phyloP scores from a whole-genome alignment of 2,797 vertebrate species.

The Notolepis coatsorum region DNA sequence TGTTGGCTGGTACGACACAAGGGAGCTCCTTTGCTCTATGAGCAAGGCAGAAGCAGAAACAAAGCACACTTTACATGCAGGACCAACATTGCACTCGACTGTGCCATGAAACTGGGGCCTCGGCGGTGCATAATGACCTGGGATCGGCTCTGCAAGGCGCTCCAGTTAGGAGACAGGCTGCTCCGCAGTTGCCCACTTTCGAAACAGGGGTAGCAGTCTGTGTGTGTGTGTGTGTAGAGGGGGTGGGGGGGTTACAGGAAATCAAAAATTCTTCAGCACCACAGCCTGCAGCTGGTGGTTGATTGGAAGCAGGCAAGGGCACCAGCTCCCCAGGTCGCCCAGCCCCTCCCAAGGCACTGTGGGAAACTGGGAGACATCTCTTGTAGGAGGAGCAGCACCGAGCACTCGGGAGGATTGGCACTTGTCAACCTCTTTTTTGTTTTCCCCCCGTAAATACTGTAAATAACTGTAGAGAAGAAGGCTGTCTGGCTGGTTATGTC shows the following conservation, averaged over 20 bases:
- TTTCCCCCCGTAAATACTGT: constrained; percentile 28
- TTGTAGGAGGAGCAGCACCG: background rate
- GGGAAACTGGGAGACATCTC: constrained; percentile 56
- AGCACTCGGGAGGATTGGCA: background rate
- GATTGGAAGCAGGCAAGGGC: constrained; percentile 81
- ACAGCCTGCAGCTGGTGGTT: constrained; percentile 76
- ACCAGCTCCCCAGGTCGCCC: constrained; percentile 66
- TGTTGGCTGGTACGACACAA: too few relatives aligned
- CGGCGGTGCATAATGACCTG: constrained; percentile 34
- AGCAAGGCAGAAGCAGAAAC: constrained; percentile 45
- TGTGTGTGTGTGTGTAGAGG: constrained; percentile 12
- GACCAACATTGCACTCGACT: constrained; percentile 51
- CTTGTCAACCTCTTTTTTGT: constrained; percentile 10
- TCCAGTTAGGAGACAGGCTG: constrained; percentile 19
- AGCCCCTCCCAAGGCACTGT: constrained; percentile 54
- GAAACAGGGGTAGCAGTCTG: constrained; percentile 35
- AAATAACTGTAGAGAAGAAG: constrained; percentile 22
- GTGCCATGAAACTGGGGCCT: constrained; percentile 54
- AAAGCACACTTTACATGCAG: constrained; percentile 58
- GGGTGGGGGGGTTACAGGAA: constrained; percentile 60
- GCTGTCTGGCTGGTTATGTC: constrained; percentile 3
- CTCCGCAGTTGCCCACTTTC: constrained; percentile 46
- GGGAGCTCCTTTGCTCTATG: constrained; percentile 49
- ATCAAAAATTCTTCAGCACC: constrained; percentile 77
- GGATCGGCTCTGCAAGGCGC: constrained; percentile 24